Percentiles rank a stretch among this genome's conserved stretches.
phyloP scores from a whole-genome alignment of 1,140 invertebrate genomes.

The Parapsyche elsis region DNA sequence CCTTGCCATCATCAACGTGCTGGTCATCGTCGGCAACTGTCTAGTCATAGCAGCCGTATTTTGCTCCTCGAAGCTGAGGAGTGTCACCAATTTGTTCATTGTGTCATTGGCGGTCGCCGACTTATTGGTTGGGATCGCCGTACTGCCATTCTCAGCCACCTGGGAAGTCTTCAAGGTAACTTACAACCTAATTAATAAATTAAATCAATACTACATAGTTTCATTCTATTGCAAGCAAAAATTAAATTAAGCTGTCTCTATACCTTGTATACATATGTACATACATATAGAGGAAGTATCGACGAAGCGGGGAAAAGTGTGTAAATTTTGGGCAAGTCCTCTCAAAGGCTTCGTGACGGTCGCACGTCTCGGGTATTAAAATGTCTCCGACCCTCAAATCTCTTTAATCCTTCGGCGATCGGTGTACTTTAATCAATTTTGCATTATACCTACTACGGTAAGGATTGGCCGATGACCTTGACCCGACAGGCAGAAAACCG shows the following conservation, averaged over 20 bases:
- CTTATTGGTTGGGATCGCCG: conserved; percentile 88
- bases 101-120: conserved; percentile 93
- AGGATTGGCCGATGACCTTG: background rate
- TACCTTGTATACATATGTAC: too few relatives aligned
- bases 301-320: too few relatives aligned
- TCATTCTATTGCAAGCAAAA: background rate
- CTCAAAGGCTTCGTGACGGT: too few relatives aligned
- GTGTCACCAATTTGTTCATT: conserved; percentile 96
- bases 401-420: background rate
- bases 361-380: background rate
- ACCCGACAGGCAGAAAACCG: background rate
- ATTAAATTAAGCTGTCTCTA: too few relatives aligned
- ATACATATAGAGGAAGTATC: too few relatives aligned
- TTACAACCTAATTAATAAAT: background rate
- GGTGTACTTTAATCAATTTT: conserved; percentile 11
- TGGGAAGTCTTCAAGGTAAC: conserved; percentile 89
- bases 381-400: background rate
- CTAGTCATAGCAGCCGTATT: conserved; percentile 93
- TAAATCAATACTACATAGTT: background rate
- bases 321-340: too few relatives aligned
- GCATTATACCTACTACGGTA: background rate
- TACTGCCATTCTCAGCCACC: conserved; percentile 90
- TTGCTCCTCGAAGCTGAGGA: conserved; percentile 85
- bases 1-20: conserved; percentile 83
- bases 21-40: conserved; percentile 87